Base-by-base conservation (phyloP, 2,888 invertebrate genomes). In the Eupithecia subumbrata region DNA sequence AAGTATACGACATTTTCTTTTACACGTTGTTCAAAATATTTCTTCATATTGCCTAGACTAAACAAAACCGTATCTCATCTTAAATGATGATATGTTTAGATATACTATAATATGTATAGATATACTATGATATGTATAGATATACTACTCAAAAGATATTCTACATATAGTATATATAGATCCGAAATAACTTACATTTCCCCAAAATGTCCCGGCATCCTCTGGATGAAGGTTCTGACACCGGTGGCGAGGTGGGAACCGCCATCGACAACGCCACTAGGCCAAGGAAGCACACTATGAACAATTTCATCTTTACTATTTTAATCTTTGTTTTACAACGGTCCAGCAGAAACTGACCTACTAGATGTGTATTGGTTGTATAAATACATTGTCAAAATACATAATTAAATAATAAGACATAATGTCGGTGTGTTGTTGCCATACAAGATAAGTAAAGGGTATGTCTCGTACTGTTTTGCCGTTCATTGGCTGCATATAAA, bases 201-300 rank as follows among this genome's bases (percentile, higher is more conserved):
- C 89, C 89, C 30, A 80, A 5, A 5, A 84, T 75, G 37, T 88
- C 90, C 8, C 86, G 85, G 43, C 91, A 91, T 0, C 91, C 91
- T 60, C 60, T 60, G 5, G 89, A 81, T 0, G 86, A 78, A 75
- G 85, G 56, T 0, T 16, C 22, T 9, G 73, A 30, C 12, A 8
- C 16, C 9, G 68, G 34, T 7, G 68, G 5, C 34, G 72, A 70
- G 0, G 22, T 68, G 2, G 73, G 71, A 66, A 72, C 8, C 12
- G 66, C 66, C 18, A 37, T 7, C 11, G 66, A 34, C 66, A 67
- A 40, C 66, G 66, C n/a, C 66, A 67, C n/a, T 40, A 67, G n/a
- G 40, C 66, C 40, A 40, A 67, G 37, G 8, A 67, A 34, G 66
- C 66, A 67, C 40, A 67, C 14, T 11, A 67, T 18, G 8, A 67